These are phyloP conservation scores for Pseudomugil gertrudae DNA, from an alignment of 2,797 vertebrate species.

Conservation along the genomic window DNA sequence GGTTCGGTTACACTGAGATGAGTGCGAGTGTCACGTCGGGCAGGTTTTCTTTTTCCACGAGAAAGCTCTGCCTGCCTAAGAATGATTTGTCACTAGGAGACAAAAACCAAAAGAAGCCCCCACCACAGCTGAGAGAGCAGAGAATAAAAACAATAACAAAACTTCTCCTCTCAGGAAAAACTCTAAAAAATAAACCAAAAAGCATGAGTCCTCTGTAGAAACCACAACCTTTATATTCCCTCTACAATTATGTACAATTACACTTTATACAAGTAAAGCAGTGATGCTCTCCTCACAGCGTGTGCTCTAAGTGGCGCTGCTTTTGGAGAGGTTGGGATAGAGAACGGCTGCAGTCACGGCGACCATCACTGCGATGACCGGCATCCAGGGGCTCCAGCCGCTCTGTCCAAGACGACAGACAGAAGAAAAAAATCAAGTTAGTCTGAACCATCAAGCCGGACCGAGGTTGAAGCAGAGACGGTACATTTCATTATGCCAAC, in stretches of 20 bases:
- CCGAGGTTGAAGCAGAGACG: constrained; percentile 6
- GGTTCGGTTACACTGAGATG: too few species aligned
- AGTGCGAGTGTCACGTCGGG: neutral
- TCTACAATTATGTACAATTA: constrained; percentile 94
- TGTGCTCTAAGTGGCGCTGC: constrained; percentile 90
- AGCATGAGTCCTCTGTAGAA: constrained; percentile 81
- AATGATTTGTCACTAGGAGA: constrained; percentile 35
- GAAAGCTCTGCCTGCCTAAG: constrained; percentile 35
- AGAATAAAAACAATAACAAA: constrained; percentile 67
- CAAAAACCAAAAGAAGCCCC: constrained; percentile 33
- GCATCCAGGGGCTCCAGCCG: constrained; percentile 96
- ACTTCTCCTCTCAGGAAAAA: constrained; percentile 84
- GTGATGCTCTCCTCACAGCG: constrained; percentile 78
- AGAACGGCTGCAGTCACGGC: constrained; percentile 94
- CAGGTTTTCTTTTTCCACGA: constrained; percentile 1
- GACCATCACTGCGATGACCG: constrained; percentile 95
- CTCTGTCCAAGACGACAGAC: constrained; percentile 82
- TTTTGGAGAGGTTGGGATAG: constrained; percentile 95
- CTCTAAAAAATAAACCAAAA: constrained; percentile 79
- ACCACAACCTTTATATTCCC: constrained; percentile 90
- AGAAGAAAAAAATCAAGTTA: constrained; percentile 19
- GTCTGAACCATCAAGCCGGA: neutral
- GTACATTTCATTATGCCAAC: neutral
- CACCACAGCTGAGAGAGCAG: constrained; percentile 56
- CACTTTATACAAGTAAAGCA: constrained; percentile 95